Conservation (phyloP, 2,113 vertebrate genomes). For the Taxidea taxus region DNA sequence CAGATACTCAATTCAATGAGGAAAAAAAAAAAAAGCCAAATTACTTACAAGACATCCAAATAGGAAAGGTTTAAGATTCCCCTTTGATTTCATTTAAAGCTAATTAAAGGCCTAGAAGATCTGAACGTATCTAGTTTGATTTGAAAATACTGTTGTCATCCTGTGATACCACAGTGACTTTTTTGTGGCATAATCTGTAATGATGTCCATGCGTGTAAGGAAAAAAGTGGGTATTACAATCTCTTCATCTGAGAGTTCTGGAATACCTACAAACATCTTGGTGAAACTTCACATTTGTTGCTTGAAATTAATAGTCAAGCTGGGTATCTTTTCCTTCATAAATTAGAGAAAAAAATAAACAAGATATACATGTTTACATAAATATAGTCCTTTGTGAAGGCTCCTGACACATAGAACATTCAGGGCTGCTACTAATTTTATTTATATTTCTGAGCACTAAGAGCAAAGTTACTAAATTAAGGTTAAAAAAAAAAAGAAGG, state of each 20-base stretch:
- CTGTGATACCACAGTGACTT: neutral
- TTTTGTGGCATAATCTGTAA: neutral
- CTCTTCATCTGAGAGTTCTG: constrained; percentile 29
- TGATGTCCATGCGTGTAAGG: neutral
- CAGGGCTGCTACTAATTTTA: constrained; percentile 57
- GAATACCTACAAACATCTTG: neutral
- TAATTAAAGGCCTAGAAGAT: neutral
- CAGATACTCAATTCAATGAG: neutral
- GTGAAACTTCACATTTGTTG: constrained; percentile 55
- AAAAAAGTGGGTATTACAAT: neutral
- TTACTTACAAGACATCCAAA: neutral
- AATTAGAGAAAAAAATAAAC: constrained; percentile 68
- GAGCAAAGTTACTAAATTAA: constrained; percentile 66
- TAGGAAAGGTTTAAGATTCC: neutral
- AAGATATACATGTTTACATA: constrained; percentile 58
- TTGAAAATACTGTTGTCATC: neutral
- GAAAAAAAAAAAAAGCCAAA: neutral
- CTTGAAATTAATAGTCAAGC: constrained; percentile 22
- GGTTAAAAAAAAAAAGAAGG: constrained; percentile 31
- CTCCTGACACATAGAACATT: constrained; percentile 28
- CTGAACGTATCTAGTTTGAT: neutral
- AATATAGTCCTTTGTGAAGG: constrained; percentile 64
- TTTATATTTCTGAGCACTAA: constrained; percentile 66
- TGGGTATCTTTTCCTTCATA: constrained; percentile 45
- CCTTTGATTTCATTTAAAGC: neutral